Percentiles rank a stretch among this genome's conserved stretches.
Conservation (phyloP, 2,888 invertebrate genomes). For the Agriopis aurantiaria region DNA sequence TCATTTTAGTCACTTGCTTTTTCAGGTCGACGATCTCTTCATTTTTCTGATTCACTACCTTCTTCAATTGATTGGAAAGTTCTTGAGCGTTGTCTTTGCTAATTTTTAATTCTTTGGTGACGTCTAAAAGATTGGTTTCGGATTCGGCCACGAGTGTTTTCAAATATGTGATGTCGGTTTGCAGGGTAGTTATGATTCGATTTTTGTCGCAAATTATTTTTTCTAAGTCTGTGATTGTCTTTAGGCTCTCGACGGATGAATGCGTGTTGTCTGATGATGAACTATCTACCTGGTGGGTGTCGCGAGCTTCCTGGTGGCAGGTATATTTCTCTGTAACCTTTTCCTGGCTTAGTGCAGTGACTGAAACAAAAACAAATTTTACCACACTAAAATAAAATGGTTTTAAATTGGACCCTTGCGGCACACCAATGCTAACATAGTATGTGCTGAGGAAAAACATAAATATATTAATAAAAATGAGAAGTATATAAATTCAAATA, state of each 20-base stretch:
- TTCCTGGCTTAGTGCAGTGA: conserved; percentile 62
- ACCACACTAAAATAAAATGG: not conserved
- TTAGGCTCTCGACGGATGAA: conserved; percentile 73
- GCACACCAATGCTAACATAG: not conserved
- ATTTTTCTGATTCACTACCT: conserved; percentile 76
- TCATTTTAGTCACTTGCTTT: conserved; percentile 75
- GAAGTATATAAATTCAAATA: too few relatives aligned
- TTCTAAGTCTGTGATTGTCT: conserved; percentile 78
- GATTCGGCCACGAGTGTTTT: conserved; percentile 77
- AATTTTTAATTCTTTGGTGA: conserved; percentile 71
- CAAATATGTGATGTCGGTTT: conserved; percentile 73
- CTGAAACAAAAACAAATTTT: conserved; percentile 55
- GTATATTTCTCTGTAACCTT: conserved; percentile 56
- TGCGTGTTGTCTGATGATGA: conserved; percentile 71
- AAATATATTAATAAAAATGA: too few relatives aligned
- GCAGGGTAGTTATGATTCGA: conserved; percentile 72
- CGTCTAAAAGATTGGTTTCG: conserved; percentile 73
- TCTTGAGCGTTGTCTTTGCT: conserved; percentile 74
- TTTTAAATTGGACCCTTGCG: not conserved
- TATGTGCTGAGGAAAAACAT: too few relatives aligned
- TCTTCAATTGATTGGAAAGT: conserved; percentile 74
- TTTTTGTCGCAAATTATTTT: conserved; percentile 78
- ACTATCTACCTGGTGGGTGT: conserved; percentile 77
- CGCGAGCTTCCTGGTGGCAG: conserved; percentile 56
- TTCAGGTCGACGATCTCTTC: conserved; percentile 79